Evolutionary conservation across 92 coral and sea anemone species (phyloP).

Genomic region (Scolanthus callimorphus): DNA sequence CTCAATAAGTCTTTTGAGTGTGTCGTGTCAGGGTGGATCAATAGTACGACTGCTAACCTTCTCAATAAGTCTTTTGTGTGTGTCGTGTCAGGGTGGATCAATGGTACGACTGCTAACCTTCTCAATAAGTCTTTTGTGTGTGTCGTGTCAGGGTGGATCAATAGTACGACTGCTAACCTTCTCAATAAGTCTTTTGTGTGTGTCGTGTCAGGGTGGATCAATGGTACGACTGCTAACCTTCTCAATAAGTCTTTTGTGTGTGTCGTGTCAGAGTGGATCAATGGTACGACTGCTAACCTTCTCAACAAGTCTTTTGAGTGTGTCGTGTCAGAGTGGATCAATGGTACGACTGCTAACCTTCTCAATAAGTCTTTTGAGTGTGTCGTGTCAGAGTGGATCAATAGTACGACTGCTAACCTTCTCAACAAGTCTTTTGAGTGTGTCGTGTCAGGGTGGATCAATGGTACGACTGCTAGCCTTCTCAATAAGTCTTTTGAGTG

Average conservation of each 20-base stretch:
- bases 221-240: too few relatives aligned
- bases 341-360: conserved; percentile 97
- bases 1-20: too few relatives aligned
- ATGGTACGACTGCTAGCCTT: conserved; percentile 97
- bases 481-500: conserved; percentile 85
- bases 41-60: too few relatives aligned
- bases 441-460: conserved; percentile 90
- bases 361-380: conserved; percentile 85
- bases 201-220: conserved; percentile 89
- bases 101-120: too few relatives aligned
- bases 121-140: conserved; percentile 83
- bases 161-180: conserved; percentile 71
- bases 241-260: conserved; percentile 85
- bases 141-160: conserved; percentile 91
- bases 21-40: too few relatives aligned
- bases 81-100: too few relatives aligned
- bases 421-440: conserved; percentile 85
- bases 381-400: conserved; percentile 59
- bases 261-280: conserved; percentile 89
- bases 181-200: conserved; percentile 85
- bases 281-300: too few relatives aligned
- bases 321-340: conserved; percentile 90
- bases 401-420: conserved; percentile 43
- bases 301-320: conserved; percentile 85
- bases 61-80: background rate